Evolutionary conservation across 1,140 invertebrate genomes (phyloP).

Genomic region (Cotesia vestalis): DNA sequence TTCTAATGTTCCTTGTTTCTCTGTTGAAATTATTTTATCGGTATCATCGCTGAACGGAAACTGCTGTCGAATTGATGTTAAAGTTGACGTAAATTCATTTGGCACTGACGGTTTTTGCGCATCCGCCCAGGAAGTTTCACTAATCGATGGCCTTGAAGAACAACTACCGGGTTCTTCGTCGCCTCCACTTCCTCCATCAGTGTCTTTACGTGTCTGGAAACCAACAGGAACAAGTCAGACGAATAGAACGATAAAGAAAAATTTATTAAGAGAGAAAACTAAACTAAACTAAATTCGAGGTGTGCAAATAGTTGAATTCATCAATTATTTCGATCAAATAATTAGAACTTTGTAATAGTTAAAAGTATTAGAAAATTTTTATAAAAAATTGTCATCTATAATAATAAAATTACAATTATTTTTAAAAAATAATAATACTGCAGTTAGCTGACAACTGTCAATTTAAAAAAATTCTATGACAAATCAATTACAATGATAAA

Average conservation of each 20-base stretch:
- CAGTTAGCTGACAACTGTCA: too few species aligned
- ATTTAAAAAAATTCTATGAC: too few species aligned
- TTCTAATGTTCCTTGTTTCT: slow-evolving; percentile 20
- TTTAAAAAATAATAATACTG: too few species aligned
- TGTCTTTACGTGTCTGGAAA: slow-evolving; percentile 61
- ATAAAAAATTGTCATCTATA: too few species aligned
- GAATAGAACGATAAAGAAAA: neutral
- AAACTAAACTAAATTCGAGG: too few species aligned
- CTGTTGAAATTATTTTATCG: neutral
- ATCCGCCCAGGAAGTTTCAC: slow-evolving; percentile 40
- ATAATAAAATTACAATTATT: too few species aligned
- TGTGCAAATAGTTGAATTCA: too few species aligned
- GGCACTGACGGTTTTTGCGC: slow-evolving; percentile 34
- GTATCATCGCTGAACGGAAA: slow-evolving; percentile 20
- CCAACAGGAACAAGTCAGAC: slow-evolving; percentile 16
- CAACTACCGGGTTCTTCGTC: slow-evolving; percentile 52
- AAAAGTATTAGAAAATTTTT: too few species aligned
- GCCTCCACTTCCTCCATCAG: slow-evolving; percentile 50
- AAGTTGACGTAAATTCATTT: slow-evolving; percentile 20
- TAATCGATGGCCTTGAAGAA: slow-evolving; percentile 50
- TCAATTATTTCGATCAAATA: too few species aligned
- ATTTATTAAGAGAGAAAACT: too few species aligned
- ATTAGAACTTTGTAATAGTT: too few species aligned
- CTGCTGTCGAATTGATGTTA: slow-evolving; percentile 36
- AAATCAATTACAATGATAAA: too few species aligned